phyloP scores from a whole-genome alignment of 2,797 vertebrate species.

The Paratrypauchen microcephalus region DNA sequence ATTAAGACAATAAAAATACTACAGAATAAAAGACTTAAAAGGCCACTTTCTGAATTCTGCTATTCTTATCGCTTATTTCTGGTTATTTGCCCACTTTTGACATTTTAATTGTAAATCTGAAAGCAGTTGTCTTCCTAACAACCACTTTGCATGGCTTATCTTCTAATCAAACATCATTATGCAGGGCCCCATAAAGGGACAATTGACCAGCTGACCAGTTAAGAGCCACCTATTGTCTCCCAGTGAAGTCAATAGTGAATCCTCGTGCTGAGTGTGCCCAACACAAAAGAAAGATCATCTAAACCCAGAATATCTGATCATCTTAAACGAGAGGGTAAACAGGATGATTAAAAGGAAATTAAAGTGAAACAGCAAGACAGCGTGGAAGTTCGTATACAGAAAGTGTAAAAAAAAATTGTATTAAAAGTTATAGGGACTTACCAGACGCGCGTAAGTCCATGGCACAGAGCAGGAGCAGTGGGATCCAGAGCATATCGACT shows the following conservation, averaged over 20 bases:
- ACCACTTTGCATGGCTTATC: constrained; percentile 42
- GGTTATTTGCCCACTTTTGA: neutral
- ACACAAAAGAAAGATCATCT: constrained; percentile 62
- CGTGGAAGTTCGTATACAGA: constrained; percentile 13
- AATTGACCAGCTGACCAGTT: constrained; percentile 66
- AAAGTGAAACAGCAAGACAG: constrained; percentile 5
- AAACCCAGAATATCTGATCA: constrained; percentile 39
- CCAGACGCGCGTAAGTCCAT: constrained; percentile 67
- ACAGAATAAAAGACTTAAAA: neutral
- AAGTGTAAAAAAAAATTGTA: neutral
- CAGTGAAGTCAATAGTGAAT: constrained; percentile 37
- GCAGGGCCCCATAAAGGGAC: constrained; percentile 38
- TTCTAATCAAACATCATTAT: constrained; percentile 46
- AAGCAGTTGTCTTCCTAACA: constrained; percentile 34
- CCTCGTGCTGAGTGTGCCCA: constrained; percentile 44
- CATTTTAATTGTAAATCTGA: constrained; percentile 4
- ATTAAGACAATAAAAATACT: neutral
- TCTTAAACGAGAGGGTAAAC: constrained; percentile 52
- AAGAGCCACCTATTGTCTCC: constrained; percentile 61
- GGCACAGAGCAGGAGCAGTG: constrained; percentile 60
- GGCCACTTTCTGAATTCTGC: neutral
- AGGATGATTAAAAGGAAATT: constrained; percentile 17
- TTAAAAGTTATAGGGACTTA: constrained; percentile 51
- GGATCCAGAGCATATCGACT: constrained; percentile 63
- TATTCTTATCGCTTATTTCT: neutral